Conservation (phyloP, 1,140 invertebrate genomes). For the Oreohelix idahoensis region DNA sequence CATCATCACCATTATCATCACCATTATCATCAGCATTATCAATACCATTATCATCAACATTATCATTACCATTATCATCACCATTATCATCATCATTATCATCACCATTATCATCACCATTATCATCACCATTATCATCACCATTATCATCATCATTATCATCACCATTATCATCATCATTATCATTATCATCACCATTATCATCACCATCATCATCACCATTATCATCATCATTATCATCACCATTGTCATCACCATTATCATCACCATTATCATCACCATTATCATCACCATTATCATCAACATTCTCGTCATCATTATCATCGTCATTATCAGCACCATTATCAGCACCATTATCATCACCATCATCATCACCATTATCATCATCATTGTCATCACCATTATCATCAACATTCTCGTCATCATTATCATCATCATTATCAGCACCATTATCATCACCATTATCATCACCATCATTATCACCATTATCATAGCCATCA, state of each 20-base stretch:
- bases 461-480: slow-evolving; percentile 10
- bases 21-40: neutral
- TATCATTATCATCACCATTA: neutral
- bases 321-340: slow-evolving; percentile 13
- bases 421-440: slow-evolving; percentile 6
- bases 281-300: slow-evolving; percentile 6
- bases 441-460: slow-evolving; percentile 10
- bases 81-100: slow-evolving; percentile 26
- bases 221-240: slow-evolving; percentile 12
- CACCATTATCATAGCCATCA: slow-evolving; percentile 17
- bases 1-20: slow-evolving; percentile 20
- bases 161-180: slow-evolving; percentile 23
- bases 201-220: neutral
- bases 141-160: slow-evolving; percentile 22
- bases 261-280: neutral
- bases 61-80: slow-evolving; percentile 4
- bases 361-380: slow-evolving; percentile 2
- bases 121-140: slow-evolving; percentile 21
- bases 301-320: slow-evolving; percentile 13
- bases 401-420: neutral
- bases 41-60: neutral
- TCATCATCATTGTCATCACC: neutral
- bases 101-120: slow-evolving; percentile 26
- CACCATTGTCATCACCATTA: neutral
- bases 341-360: slow-evolving; percentile 4